These are phyloP conservation scores for Eulemur coronatus DNA, from an alignment of 2,797 vertebrate genomes.

Conservation along the genomic window DNA sequence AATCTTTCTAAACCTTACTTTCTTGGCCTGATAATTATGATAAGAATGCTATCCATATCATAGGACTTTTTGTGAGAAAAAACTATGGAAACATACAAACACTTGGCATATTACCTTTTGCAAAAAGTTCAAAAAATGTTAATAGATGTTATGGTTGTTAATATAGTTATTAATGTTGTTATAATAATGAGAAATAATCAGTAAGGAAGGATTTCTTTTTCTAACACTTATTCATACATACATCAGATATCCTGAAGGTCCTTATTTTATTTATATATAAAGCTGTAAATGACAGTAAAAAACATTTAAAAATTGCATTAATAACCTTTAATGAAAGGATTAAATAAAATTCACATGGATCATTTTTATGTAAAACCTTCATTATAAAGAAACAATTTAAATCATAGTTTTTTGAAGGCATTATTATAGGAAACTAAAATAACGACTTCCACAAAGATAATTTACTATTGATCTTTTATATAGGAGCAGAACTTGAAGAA, in stretches of 20 bases:
- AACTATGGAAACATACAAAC: background rate
- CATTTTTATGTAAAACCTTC: background rate
- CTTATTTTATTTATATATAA: background rate
- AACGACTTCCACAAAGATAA: background rate
- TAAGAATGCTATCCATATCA: background rate
- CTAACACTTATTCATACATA: background rate
- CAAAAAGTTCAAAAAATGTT: background rate
- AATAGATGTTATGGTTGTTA: background rate
- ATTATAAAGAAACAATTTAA: background rate
- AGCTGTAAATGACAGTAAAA: background rate
- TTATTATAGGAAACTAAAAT: background rate
- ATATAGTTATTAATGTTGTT: background rate
- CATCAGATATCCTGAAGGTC: background rate
- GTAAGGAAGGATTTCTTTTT: background rate
- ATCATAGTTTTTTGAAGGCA: background rate
- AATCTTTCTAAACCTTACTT: background rate
- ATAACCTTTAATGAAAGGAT: background rate
- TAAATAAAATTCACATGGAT: background rate
- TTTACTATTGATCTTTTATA: background rate
- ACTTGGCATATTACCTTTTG: background rate
- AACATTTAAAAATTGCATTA: background rate
- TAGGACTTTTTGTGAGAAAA: background rate
- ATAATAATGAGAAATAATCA: background rate
- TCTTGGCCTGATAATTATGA: conserved; percentile 20
- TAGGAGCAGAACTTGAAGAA: background rate